phyloP scores from a whole-genome alignment of 2,797 vertebrate species.

The Gymnothorax javanicus region DNA sequence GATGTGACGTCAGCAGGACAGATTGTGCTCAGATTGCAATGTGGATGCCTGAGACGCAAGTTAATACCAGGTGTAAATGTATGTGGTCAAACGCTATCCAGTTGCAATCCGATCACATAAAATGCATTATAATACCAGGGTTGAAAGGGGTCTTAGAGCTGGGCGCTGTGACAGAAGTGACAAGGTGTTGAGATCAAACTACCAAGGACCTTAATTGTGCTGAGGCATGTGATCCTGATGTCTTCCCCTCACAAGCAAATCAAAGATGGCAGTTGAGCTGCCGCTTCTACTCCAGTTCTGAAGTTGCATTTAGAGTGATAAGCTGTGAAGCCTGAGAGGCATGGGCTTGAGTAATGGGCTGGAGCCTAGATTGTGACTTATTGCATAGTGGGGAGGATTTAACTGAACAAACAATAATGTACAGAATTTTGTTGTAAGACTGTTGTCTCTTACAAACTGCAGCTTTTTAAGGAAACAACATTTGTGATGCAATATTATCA shows the following conservation, averaged over 20 bases:
- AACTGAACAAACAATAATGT: background rate
- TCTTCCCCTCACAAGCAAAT: background rate
- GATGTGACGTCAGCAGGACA: too few species aligned
- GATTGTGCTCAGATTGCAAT: too few species aligned
- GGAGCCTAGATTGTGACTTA: background rate
- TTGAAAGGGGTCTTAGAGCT: background rate
- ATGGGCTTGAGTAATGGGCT: background rate
- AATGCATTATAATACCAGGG: too few species aligned
- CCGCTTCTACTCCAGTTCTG: background rate
- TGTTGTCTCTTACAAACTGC: background rate
- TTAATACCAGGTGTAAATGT: too few species aligned
- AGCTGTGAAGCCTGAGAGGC: background rate
- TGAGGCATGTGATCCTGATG: constrained; percentile 15
- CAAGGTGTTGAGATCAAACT: background rate
- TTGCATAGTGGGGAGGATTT: background rate
- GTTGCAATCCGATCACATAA: too few species aligned
- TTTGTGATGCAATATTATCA: background rate
- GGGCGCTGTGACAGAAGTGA: background rate
- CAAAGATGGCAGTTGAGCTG: background rate
- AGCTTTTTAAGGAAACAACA: background rate
- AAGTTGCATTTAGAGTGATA: background rate
- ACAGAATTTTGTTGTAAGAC: background rate
- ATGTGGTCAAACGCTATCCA: too few species aligned
- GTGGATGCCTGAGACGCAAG: too few species aligned
- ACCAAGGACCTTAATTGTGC: background rate